Percentiles rank a stretch among this genome's conserved stretches.
phyloP scores from a whole-genome alignment of 2,888 invertebrate species.

The Pristionchus japonicus region DNA sequence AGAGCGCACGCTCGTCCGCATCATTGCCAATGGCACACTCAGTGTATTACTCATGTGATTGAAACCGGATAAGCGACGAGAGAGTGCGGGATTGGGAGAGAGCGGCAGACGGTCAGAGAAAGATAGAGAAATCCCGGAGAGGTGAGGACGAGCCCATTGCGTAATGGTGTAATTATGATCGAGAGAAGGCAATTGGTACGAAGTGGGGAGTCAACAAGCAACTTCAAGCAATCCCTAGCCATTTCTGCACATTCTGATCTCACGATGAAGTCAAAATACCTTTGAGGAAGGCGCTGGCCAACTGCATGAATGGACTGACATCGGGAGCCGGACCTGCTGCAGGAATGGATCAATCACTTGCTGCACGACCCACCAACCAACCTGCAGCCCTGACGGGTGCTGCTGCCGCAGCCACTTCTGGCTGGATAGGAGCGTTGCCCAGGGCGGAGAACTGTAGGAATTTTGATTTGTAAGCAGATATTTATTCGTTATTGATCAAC shows the following conservation, averaged over 20 bases:
- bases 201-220: neutral
- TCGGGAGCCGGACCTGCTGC: neutral
- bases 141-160: neutral
- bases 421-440: conserved; percentile 12
- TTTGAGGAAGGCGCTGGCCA: conserved; percentile 48
- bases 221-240: no score
- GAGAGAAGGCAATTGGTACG: neutral
- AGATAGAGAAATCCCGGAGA: conserved; percentile 9
- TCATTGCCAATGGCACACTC: conserved; percentile 25
- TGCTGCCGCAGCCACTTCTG: neutral
- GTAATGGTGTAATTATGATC: conserved; percentile 16
- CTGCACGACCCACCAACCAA: neutral
- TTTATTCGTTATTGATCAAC: neutral
- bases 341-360: neutral
- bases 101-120: neutral
- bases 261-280: neutral
- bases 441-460: conserved; percentile 14
- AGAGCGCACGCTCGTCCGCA: neutral
- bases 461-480: neutral
- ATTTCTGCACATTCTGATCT: no score
- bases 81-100: conserved; percentile 16
- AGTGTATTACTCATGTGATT: conserved; percentile 38
- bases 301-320: conserved; percentile 41
- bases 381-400: conserved; percentile 16
- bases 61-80: conserved; percentile 28